These are phyloP conservation scores for Nothocercus nigrocapillus DNA, from an alignment of 2,113 vertebrate species.

Conservation along the genomic window DNA sequence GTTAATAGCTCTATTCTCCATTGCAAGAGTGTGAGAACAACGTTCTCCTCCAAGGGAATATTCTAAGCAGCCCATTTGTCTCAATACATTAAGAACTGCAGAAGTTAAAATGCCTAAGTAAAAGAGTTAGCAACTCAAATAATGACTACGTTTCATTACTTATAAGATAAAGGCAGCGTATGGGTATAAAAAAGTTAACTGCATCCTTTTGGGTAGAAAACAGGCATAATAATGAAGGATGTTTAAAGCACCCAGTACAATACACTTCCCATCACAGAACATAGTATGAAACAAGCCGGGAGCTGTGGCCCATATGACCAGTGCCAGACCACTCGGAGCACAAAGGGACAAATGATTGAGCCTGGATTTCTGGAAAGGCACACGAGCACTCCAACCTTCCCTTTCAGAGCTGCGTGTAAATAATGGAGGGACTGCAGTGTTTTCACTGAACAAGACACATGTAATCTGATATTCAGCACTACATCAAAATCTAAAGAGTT, in stretches of 20 bases:
- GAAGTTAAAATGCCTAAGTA: accelerated
- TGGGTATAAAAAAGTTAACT: not conserved
- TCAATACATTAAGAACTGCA: not conserved
- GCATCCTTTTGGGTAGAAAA: not conserved
- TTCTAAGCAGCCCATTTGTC: not conserved
- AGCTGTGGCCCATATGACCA: accelerated
- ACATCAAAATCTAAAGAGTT: accelerated
- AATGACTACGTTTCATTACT: not conserved
- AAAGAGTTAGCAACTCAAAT: not conserved
- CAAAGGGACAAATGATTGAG: not conserved
- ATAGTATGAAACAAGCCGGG: accelerated
- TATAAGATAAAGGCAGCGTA: not conserved
- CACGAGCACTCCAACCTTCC: not conserved
- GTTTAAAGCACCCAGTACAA: not conserved
- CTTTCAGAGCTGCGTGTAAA: not conserved
- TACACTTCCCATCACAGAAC: not conserved
- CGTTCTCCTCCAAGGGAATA: accelerated
- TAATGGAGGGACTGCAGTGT: accelerated
- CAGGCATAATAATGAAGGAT: not conserved
- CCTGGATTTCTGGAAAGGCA: accelerated
- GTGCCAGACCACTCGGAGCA: not conserved
- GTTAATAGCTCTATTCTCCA: not conserved
- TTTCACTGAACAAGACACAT: not conserved
- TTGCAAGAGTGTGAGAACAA: accelerated
- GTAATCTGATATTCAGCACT: accelerated